These are phyloP conservation scores for Gastrophryne carolinensis DNA, from an alignment of 2,797 vertebrate genomes.

Conservation along the genomic window DNA sequence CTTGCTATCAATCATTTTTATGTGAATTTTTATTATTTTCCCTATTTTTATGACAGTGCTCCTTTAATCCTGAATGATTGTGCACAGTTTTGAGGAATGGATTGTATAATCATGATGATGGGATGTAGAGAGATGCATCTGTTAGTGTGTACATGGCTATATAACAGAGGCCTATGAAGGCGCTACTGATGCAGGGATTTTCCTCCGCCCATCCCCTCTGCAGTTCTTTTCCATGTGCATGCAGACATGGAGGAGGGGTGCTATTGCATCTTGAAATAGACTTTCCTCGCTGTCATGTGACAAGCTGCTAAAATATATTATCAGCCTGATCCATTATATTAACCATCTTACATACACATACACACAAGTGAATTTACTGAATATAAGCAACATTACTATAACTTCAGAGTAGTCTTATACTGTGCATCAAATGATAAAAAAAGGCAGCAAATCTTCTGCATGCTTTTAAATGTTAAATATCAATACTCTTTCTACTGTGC, in stretches of 20 bases:
- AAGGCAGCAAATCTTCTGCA: no score
- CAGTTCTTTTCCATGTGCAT: background rate
- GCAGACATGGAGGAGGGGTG: constrained; percentile 10
- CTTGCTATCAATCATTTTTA: no score
- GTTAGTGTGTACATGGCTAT: background rate
- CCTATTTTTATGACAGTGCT: no score
- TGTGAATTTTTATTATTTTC: no score
- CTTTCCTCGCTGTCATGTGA: background rate
- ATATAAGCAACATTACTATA: no score
- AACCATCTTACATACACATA: background rate
- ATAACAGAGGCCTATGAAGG: background rate
- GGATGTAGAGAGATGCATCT: background rate
- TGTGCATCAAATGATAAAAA: no score
- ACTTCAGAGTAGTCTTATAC: no score
- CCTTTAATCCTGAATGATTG: no score
- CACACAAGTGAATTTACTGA: no score
- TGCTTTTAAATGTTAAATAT: no score
- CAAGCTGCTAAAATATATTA: constrained; percentile 1
- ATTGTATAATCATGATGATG: background rate
- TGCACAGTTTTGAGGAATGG: background rate
- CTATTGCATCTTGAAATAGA: constrained; percentile 1
- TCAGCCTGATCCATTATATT: background rate
- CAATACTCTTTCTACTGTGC: no score
- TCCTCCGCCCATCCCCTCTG: background rate
- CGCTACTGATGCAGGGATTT: constrained; percentile 11